Evolutionary conservation across 2,888 invertebrate species (phyloP).

Genomic region (Pollenia amentaria): DNA sequence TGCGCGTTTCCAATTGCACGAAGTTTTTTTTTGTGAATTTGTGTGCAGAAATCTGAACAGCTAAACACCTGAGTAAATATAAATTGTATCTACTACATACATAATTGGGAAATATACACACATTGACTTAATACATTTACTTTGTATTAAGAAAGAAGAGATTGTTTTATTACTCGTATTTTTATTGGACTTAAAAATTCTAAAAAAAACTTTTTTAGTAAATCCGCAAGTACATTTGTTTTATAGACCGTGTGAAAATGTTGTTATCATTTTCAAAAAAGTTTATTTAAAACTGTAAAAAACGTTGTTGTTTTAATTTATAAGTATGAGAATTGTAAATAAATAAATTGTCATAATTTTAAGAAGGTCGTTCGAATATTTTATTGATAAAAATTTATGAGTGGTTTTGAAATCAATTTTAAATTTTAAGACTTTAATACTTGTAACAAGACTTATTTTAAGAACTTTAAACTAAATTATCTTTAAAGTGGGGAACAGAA

Average conservation of each 20-base stretch:
- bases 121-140: not conserved
- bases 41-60: constrained; percentile 48
- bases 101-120: not conserved
- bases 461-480: too few relatives aligned
- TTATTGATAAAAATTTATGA: constrained; percentile 29
- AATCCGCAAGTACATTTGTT: constrained; percentile 49
- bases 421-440: too few relatives aligned
- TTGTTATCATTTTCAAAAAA: constrained; percentile 55
- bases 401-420: constrained; percentile 21
- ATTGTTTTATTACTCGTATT: constrained; percentile 59
- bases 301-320: constrained; percentile 14
- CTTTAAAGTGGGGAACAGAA: too few relatives aligned
- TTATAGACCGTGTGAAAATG: constrained; percentile 67
- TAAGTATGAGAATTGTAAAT: constrained; percentile 66
- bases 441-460: not conserved
- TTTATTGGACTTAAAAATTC: constrained; percentile 49
- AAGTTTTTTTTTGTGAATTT: not conserved
- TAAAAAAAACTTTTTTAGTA: not conserved
- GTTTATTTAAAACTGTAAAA: not conserved
- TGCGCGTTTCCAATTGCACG: constrained; percentile 54
- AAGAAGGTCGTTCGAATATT: constrained; percentile 24
- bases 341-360: constrained; percentile 34
- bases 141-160: constrained; percentile 49
- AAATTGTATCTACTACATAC: constrained; percentile 55
- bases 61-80: constrained; percentile 69